phyloP scores from a whole-genome alignment of 2,797 vertebrate genomes.

The Myotis findleyi region DNA sequence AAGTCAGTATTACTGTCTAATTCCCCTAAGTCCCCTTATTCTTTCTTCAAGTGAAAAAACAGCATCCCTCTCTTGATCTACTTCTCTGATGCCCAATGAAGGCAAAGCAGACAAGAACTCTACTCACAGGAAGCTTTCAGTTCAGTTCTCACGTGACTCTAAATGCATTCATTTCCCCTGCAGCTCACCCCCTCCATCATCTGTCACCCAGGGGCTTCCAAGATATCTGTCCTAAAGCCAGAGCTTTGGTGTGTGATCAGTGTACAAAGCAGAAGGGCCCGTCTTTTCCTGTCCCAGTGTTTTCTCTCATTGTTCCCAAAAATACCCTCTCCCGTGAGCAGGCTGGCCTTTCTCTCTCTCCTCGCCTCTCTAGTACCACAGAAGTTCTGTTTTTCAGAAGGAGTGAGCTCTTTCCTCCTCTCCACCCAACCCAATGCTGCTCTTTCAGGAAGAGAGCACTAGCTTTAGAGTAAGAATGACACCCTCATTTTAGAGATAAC shows the following conservation, averaged over 20 bases:
- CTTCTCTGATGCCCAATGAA: background rate
- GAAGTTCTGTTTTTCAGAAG: background rate
- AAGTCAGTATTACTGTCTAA: background rate
- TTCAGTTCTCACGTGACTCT: background rate
- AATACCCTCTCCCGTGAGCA: accelerated
- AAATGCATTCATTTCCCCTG: no score
- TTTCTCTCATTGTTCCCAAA: background rate
- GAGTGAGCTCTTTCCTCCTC: background rate
- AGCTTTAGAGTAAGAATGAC: background rate
- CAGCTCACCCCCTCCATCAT: background rate
- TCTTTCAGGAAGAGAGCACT: background rate
- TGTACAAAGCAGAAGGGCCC: background rate
- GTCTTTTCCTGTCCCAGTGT: background rate
- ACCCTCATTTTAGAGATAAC: background rate
- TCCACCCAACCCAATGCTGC: background rate
- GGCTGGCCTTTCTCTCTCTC: background rate
- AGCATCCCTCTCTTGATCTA: background rate
- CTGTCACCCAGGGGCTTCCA: background rate
- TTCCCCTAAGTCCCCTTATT: background rate
- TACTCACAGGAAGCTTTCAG: background rate
- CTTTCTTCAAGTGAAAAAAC: slow-evolving; percentile 22
- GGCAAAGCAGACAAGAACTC: background rate
- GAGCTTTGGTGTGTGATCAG: background rate
- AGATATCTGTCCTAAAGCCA: background rate
- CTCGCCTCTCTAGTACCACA: background rate